Base-by-base conservation (phyloP, 2,797 vertebrate species). In the Podargus strigoides region DNA sequence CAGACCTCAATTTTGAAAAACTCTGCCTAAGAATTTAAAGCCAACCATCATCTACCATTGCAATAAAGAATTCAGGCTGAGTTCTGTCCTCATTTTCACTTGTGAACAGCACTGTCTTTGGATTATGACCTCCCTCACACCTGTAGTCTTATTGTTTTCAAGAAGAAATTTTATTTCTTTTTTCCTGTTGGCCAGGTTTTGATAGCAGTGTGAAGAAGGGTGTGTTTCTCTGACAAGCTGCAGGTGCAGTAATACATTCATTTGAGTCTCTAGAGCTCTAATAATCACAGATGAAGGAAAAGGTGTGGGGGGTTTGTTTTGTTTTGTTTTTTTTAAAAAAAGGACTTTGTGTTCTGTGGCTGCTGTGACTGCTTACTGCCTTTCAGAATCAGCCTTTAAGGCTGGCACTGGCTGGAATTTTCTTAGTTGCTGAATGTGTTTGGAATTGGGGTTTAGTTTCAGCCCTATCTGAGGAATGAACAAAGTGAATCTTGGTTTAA, bases 81-180 rank as follows among this genome's bases (percentile, higher is more conserved):
- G 92, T 95, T 96, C 92, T 95, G 92, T 89, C 92, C 93, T 62
- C 87, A 4, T 96, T 95, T 96, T 91, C 39, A 64, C 73, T 85
- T 87, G 81, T 77, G 94, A 95, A 83, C 89, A 80, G 53, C 69
- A 87, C 60, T 75, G 89, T 85, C 90, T 96, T 94, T 93, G 80
- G 95, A 89, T 93, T 74, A 80, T 92, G 94, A 95, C 92, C 94
- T 95, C 84, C 82, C 85, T 93, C 90, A 89, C 81, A 92, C 85
- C 90, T 93, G 78, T 94, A 93, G 85, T 68, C 79, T 93, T 81
- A 92, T 87, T 95, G 92, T 95, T 97, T 96, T 92, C 95, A 95
- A 85, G 93, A 93, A 1, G 0, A 92, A 85, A 83, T 95, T 94
- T 94, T 83, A 22, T 72, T 87, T 80, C 89, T 90, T 94, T 94